Percentiles rank a stretch among this genome's conserved stretches.
Evolutionary conservation across 2,888 invertebrate species (phyloP).

Genomic region (Metallyticus violacea): DNA sequence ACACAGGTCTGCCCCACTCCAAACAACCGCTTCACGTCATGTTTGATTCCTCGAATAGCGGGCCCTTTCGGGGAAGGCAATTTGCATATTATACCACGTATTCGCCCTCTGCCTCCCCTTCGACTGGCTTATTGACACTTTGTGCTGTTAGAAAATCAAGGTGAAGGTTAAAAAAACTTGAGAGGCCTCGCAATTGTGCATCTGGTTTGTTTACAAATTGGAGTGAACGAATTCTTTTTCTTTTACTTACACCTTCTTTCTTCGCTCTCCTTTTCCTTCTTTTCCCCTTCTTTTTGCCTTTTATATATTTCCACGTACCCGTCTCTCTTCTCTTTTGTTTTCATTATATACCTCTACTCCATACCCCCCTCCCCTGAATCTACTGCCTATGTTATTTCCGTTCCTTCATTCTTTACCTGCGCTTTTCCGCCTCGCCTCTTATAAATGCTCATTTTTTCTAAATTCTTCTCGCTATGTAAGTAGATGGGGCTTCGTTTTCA

Average conservation of each 20-base stretch:
- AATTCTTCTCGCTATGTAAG: too few species aligned
- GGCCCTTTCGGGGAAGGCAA: slow-evolving; percentile 17
- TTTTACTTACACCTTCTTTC: not conserved
- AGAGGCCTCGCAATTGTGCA: not conserved
- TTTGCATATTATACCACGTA: slow-evolving; percentile 28
- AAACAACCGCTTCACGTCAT: not conserved
- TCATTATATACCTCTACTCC: too few species aligned
- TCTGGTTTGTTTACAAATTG: not conserved
- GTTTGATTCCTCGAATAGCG: slow-evolving; percentile 14
- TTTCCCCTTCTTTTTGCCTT: too few species aligned
- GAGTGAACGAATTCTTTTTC: not conserved
- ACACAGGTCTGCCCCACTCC: not conserved
- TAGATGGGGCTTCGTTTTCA: too few species aligned
- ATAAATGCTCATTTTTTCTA: too few species aligned
- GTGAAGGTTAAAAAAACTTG: not conserved
- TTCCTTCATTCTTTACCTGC: too few species aligned
- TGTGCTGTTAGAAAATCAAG: slow-evolving; percentile 3
- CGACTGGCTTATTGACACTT: slow-evolving; percentile 4
- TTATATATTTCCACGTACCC: too few species aligned
- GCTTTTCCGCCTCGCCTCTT: too few species aligned
- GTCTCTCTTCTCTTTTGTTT: too few species aligned
- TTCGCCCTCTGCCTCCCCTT: not conserved
- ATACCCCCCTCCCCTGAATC: too few species aligned
- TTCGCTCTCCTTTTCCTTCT: not conserved
- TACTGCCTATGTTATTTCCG: too few species aligned